Percentiles rank a stretch among this genome's conserved stretches.
Evolutionary conservation across 2,888 invertebrate genomes (phyloP).

Genomic region (Oligia strigilis): DNA sequence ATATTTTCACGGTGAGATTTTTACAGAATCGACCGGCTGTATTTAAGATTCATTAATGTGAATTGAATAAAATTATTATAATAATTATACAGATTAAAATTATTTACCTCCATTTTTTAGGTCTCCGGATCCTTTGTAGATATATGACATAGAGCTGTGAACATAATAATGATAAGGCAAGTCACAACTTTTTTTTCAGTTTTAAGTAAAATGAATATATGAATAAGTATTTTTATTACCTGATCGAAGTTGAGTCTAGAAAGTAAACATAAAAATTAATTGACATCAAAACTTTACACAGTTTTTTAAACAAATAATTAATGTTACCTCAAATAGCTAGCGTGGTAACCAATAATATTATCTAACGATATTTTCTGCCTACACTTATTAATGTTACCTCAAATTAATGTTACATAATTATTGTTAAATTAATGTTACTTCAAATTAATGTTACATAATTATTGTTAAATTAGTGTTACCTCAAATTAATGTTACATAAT

Average conservation of each 20-base stretch:
- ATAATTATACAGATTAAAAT: background rate
- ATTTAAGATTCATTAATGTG: background rate
- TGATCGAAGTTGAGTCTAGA: background rate
- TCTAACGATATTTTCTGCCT: too few relatives aligned
- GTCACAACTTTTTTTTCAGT: background rate
- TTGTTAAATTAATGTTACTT: too few relatives aligned
- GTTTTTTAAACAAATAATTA: background rate
- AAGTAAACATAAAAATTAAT: background rate
- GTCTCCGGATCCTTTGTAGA: background rate
- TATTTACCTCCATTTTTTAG: conserved; percentile 19
- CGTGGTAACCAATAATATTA: background rate
- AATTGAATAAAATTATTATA: background rate
- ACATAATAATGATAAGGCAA: background rate
- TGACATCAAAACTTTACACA: background rate
- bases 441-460: too few relatives aligned
- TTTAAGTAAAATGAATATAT: background rate
- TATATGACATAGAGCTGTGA: conserved; percentile 20
- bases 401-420: too few relatives aligned
- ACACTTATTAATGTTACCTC: too few relatives aligned
- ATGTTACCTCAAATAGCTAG: background rate
- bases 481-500: too few relatives aligned
- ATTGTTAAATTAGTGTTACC: background rate
- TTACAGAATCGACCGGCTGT: too few relatives aligned
- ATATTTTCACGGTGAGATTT: too few relatives aligned
- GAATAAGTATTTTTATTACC: background rate